Conservation (phyloP, 2,113 vertebrate genomes). For the Clupea harengus region DNA sequence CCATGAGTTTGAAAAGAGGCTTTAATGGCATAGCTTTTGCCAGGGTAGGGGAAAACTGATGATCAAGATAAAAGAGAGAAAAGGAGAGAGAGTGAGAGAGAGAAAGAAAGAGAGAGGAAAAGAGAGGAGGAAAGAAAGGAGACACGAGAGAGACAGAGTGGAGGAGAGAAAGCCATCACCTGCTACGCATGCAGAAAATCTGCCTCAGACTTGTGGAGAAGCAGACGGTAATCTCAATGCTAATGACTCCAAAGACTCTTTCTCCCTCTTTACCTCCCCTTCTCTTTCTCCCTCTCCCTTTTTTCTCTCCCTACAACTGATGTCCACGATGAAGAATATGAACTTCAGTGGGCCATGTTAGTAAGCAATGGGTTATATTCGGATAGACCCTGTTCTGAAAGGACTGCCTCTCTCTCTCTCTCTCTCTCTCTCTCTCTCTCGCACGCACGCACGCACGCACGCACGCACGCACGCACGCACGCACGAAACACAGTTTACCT, state of each 20-base stretch:
- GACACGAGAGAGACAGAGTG: not conserved
- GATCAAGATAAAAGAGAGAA: not conserved
- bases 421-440: too few relatives aligned
- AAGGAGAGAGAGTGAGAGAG: not conserved
- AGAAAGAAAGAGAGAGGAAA: not conserved
- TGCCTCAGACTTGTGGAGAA: not conserved
- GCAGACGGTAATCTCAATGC: not conserved
- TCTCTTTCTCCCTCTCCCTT: not conserved
- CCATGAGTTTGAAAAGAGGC: not conserved
- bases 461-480: not conserved
- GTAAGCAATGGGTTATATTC: not conserved
- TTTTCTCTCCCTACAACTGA: not conserved
- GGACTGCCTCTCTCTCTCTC: not conserved
- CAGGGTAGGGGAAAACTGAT: not conserved
- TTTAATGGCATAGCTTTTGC: not conserved
- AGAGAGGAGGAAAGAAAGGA: not conserved
- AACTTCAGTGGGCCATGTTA: not conserved
- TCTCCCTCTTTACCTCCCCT: not conserved
- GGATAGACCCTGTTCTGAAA: not conserved
- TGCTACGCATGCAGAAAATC: slow-evolving; percentile 3
- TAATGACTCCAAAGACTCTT: not conserved
- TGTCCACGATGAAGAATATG: not conserved
- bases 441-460: too few relatives aligned
- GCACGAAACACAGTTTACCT: too few relatives aligned
- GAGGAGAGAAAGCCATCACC: slow-evolving; percentile 9